Conservation (phyloP, 2,113 vertebrate genomes). For the Thunnus maccoyii region DNA sequence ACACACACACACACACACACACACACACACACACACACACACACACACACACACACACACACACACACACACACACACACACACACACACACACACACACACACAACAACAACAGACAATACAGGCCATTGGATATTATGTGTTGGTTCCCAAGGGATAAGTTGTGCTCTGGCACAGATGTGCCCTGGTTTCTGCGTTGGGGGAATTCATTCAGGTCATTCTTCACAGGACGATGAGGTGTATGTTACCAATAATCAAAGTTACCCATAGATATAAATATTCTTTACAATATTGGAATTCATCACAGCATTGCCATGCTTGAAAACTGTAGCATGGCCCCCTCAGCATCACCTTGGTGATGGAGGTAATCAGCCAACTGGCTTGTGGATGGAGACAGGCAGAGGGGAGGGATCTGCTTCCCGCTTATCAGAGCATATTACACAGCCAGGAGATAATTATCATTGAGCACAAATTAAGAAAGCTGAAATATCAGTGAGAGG, state of each 20-base stretch:
- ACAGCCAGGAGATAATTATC: conserved; percentile 34
- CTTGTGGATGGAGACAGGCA: background rate
- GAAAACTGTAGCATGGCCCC: background rate
- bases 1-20: background rate
- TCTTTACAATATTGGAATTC: background rate
- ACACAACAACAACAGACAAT: background rate
- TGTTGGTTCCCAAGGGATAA: conserved; percentile 13
- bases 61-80: background rate
- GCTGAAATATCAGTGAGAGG: background rate
- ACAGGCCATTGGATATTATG: conserved; percentile 25
- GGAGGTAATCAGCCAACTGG: background rate
- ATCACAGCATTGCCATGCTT: background rate
- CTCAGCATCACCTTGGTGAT: conserved; percentile 20
- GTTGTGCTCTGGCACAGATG: conserved; percentile 28
- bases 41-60: background rate
- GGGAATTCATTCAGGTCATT: conserved; percentile 23
- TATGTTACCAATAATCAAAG: background rate
- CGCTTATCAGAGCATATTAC: conserved; percentile 20
- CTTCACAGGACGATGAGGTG: background rate
- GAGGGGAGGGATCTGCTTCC: background rate
- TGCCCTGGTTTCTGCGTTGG: conserved; percentile 1
- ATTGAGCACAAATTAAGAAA: background rate
- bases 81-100: background rate
- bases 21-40: background rate
- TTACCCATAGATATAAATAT: background rate